Conservation (phyloP, 2,888 invertebrate species). For the Salpingus planirostris region DNA sequence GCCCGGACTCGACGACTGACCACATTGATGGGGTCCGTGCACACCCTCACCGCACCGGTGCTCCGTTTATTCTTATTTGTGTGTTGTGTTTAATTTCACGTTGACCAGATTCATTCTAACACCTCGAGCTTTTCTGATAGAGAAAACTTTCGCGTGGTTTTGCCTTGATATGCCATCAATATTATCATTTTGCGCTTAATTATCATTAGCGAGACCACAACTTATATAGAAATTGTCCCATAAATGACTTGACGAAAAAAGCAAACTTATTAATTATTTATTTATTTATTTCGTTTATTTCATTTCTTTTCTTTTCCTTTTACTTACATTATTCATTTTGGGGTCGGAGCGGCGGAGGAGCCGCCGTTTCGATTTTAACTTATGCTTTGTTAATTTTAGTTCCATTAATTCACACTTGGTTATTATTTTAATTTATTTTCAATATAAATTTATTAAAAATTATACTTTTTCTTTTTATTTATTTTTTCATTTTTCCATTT, state of each 20-base stretch:
- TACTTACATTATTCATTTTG: constrained; percentile 4
- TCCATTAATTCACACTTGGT: constrained; percentile 19
- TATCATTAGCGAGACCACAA: constrained; percentile 39
- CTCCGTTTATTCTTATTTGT: constrained; percentile 30
- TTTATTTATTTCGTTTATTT: constrained; percentile 15
- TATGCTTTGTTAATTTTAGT: constrained; percentile 20
- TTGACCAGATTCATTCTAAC: constrained; percentile 26
- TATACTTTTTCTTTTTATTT: constrained; percentile 17
- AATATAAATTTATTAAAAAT: constrained; percentile 15
- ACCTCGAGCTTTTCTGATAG: constrained; percentile 30
- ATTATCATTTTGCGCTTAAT: no score
- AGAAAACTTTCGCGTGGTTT: constrained; percentile 37
- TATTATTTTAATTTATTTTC: constrained; percentile 19
- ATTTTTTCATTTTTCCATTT: constrained; percentile 17
- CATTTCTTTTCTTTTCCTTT: constrained; percentile 16
- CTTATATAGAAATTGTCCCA: no score
- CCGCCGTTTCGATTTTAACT: constrained; percentile 9
- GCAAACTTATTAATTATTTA: constrained; percentile 13
- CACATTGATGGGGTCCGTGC: no score
- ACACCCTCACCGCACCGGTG: constrained; percentile 23
- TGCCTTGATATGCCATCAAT: constrained; percentile 34
- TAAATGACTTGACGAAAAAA: no score
- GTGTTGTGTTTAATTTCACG: constrained; percentile 38
- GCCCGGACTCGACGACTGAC: no score
- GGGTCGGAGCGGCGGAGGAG: no score